These are phyloP conservation scores for Crypturellus undulatus DNA, from an alignment of 2,113 vertebrate genomes.

Conservation along the genomic window DNA sequence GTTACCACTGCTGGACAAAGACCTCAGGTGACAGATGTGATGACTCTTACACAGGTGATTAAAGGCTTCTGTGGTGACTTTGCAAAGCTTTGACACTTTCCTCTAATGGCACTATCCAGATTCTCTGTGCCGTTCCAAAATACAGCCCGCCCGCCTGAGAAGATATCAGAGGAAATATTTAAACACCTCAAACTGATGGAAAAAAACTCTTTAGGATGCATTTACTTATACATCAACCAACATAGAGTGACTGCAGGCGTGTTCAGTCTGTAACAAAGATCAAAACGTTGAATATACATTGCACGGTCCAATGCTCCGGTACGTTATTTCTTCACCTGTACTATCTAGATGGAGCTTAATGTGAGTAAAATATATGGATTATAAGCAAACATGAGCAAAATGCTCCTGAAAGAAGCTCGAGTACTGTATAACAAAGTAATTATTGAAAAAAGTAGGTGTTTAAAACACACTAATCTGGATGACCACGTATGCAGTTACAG, in stretches of 20 bases:
- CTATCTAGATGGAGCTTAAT: not conserved
- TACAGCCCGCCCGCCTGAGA: not conserved
- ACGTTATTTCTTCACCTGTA: not conserved
- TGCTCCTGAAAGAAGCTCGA: not conserved
- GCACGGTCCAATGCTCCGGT: rapidly evolving
- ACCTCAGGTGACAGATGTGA: not conserved
- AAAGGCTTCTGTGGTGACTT: not conserved
- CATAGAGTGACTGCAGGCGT: not conserved
- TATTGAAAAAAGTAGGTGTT: not conserved
- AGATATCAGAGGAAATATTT: not conserved
- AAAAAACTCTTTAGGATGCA: not conserved
- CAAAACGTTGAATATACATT: not conserved
- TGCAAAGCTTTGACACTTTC: not conserved
- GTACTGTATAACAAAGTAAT: not conserved
- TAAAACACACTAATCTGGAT: not conserved
- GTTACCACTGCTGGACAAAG: not conserved
- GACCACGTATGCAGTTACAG: not conserved
- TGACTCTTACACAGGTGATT: rapidly evolving
- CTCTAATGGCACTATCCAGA: not conserved
- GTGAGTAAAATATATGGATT: not conserved
- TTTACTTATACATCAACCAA: not conserved
- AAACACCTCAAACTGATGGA: rapidly evolving
- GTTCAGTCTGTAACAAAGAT: not conserved
- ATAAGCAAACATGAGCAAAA: not conserved
- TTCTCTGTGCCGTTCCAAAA: rapidly evolving